Evolutionary conservation across 2,113 vertebrate genomes (phyloP).

Genomic region (Hepsetus odoe): DNA sequence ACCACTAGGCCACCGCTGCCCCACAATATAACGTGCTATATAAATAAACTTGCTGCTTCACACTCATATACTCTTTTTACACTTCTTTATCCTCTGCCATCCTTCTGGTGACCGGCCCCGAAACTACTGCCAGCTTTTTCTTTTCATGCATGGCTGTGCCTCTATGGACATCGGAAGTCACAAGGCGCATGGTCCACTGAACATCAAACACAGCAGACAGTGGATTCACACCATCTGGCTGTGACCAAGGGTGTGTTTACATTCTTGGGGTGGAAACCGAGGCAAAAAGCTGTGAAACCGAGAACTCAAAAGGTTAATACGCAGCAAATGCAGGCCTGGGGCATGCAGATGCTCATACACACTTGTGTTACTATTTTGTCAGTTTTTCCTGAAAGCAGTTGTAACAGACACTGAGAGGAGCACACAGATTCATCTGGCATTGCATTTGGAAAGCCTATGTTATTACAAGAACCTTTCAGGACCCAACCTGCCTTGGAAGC

Average conservation of each 20-base stretch:
- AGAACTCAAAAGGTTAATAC: not conserved
- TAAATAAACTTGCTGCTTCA: too few species aligned
- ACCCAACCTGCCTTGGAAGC: too few species aligned
- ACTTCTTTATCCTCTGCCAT: not conserved
- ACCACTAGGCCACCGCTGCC: too few species aligned
- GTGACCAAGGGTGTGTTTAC: not conserved
- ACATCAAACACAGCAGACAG: constrained; percentile 16
- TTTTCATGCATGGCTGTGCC: not conserved
- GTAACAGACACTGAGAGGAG: too few species aligned
- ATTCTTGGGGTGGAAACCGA: not conserved
- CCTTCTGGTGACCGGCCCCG: not conserved
- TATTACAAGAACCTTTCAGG: too few species aligned
- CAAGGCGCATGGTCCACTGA: not conserved
- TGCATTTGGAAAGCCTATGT: too few species aligned
- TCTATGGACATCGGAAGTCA: not conserved
- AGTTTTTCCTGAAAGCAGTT: constrained; percentile 60
- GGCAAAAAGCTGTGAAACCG: not conserved
- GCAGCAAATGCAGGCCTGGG: not conserved
- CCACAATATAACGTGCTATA: too few species aligned
- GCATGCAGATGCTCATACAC: constrained; percentile 48
- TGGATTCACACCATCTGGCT: not conserved
- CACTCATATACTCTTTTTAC: not conserved
- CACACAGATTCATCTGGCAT: too few species aligned
- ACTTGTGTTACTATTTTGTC: constrained; percentile 38
- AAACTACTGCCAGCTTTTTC: not conserved